phyloP scores from a whole-genome alignment of 2,888 invertebrate genomes.

The Tetanocera ferruginea region DNA sequence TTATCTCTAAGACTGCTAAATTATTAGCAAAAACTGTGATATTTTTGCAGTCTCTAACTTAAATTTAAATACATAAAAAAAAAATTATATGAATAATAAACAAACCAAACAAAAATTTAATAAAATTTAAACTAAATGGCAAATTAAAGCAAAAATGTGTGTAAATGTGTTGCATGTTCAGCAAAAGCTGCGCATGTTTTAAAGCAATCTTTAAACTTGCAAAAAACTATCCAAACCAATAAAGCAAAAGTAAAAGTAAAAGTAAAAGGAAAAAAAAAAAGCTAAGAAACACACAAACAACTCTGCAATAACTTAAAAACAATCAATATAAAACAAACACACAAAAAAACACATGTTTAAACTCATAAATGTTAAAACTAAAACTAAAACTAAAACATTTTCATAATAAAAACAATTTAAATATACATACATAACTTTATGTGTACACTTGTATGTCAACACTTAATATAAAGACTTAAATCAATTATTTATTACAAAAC shows the following conservation, averaged over 20 bases:
- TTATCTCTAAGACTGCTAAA: constrained; percentile 53
- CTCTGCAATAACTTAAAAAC: too few relatives aligned
- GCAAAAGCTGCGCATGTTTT: not conserved
- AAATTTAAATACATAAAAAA: not conserved
- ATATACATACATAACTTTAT: too few relatives aligned
- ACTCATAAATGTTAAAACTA: too few relatives aligned
- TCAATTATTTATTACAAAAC: constrained; percentile 33
- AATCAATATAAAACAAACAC: too few relatives aligned
- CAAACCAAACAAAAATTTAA: not conserved
- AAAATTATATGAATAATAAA: constrained; percentile 6
- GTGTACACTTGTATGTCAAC: not conserved
- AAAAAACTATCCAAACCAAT: not conserved
- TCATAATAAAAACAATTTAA: too few relatives aligned
- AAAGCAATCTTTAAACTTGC: not conserved
- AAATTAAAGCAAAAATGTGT: not conserved
- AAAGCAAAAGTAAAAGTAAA: not conserved
- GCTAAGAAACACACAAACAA: too few relatives aligned
- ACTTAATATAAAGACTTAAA: constrained; percentile 14
- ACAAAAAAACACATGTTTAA: too few relatives aligned
- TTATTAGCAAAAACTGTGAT: constrained; percentile 54
- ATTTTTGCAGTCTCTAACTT: constrained; percentile 54
- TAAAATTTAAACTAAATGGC: not conserved
- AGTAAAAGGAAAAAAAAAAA: too few relatives aligned
- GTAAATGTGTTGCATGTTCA: not conserved
- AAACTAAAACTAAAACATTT: too few relatives aligned